A percentile compares a stretch with the other conserved stretches of the same genome.
These are phyloP conservation scores for Epizoanthus rinbou DNA, from an alignment of 92 coral and sea anemone species.

Conservation along the genomic window DNA sequence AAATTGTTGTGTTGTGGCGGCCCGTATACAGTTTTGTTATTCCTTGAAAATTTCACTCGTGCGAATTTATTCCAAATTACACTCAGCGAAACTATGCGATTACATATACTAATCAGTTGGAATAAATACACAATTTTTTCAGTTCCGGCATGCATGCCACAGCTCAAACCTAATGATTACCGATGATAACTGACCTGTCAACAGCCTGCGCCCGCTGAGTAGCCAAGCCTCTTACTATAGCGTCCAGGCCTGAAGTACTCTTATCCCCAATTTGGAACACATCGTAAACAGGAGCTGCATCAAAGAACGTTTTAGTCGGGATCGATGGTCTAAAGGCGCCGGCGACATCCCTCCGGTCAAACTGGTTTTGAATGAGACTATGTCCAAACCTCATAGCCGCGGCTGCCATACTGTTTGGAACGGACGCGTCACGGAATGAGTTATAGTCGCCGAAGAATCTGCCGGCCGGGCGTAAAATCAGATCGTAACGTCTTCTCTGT, in stretches of 20 bases:
- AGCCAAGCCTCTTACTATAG: slow-evolving; percentile 40
- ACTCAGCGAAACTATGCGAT: too few relatives aligned
- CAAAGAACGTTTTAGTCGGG: slow-evolving; percentile 33
- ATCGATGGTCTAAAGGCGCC: slow-evolving; percentile 11
- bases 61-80: too few relatives aligned
- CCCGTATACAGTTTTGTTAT: too few relatives aligned
- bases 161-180: too few relatives aligned
- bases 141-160: too few relatives aligned
- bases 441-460: slow-evolving; percentile 37
- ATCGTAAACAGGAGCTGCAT: slow-evolving; percentile 40
- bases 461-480: slow-evolving; percentile 4
- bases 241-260: slow-evolving; percentile 16
- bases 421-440: slow-evolving; percentile 10
- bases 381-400: slow-evolving; percentile 59
- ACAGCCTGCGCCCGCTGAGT: slow-evolving; percentile 26
- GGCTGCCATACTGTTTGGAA: slow-evolving; percentile 37
- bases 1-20: too few relatives aligned
- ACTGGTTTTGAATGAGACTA: slow-evolving; percentile 32
- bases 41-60: too few relatives aligned
- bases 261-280: background rate
- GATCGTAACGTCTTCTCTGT: background rate
- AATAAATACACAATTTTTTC: too few relatives aligned
- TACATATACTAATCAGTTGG: too few relatives aligned
- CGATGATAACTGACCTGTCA: slow-evolving; percentile 16
- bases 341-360: slow-evolving; percentile 5